Conservation (phyloP, 2,113 vertebrate species). For the Xenopus borealis region DNA sequence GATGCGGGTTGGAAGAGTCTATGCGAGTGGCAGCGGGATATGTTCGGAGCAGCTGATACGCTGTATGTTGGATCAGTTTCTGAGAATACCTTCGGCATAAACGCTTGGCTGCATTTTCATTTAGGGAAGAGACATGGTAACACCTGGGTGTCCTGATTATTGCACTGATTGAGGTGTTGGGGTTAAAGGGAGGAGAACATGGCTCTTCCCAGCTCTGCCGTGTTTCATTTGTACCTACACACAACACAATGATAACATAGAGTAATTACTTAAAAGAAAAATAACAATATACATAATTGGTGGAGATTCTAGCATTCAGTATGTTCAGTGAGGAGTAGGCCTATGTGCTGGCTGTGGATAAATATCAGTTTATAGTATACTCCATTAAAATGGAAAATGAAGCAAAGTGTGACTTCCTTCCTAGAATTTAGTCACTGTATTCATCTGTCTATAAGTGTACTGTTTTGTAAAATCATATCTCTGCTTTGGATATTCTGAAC, state of each 20-base stretch:
- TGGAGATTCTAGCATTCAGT: background rate
- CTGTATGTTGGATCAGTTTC: constrained; percentile 92
- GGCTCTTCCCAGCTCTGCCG: constrained; percentile 85
- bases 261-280: no score
- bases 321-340: no score
- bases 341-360: no score
- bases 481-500: no score
- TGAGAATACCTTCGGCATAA: constrained; percentile 89
- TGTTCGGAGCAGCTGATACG: constrained; percentile 84
- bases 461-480: no score
- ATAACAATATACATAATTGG: background rate
- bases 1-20: constrained; percentile 94
- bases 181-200: constrained; percentile 62
- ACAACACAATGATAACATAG: background rate
- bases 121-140: constrained; percentile 96
- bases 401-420: no score
- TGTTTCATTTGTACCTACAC: constrained; percentile 34
- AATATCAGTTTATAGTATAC: no score
- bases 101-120: constrained; percentile 95
- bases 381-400: no score
- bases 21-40: constrained; percentile 96
- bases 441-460: no score
- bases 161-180: constrained; percentile 84
- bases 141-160: constrained; percentile 96
- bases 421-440: no score